These are phyloP conservation scores for Lymantria monacha DNA, from an alignment of 2,888 invertebrate genomes.

Conservation along the genomic window DNA sequence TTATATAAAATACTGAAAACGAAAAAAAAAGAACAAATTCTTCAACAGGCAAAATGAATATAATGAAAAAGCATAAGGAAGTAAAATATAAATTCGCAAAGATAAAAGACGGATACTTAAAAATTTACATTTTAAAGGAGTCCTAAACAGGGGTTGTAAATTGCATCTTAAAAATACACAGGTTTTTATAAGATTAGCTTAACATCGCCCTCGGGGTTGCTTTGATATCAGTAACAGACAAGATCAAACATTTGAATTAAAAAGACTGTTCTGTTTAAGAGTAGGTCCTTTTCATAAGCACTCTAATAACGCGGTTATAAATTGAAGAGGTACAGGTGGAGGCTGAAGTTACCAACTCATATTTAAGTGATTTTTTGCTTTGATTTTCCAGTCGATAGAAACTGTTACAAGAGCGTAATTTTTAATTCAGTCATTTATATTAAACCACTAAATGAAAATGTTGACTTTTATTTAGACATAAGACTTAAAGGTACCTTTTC, in stretches of 20 bases:
- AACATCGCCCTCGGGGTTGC: conserved; percentile 49
- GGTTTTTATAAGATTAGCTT: conserved; percentile 66
- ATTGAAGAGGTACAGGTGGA: conserved; percentile 27
- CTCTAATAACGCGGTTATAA: conserved; percentile 31
- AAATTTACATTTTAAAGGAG: conserved; percentile 62
- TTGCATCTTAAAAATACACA: conserved; percentile 71
- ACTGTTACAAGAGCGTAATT: neutral
- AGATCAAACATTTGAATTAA: conserved; percentile 64
- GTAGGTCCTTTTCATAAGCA: conserved; percentile 27
- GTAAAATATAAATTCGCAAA: conserved; percentile 39
- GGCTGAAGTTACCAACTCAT: conserved; percentile 12
- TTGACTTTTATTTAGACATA: too few relatives aligned
- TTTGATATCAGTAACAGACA: conserved; percentile 65
- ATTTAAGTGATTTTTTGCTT: conserved; percentile 12
- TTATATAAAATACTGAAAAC: neutral
- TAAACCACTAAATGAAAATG: too few relatives aligned
- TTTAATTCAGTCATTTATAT: too few relatives aligned
- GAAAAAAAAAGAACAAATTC: neutral
- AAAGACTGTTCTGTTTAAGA: conserved; percentile 41
- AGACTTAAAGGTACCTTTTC: too few relatives aligned
- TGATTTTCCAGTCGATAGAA: conserved; percentile 2
- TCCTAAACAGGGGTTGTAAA: conserved; percentile 61
- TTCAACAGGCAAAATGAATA: conserved; percentile 30
- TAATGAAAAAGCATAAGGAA: conserved; percentile 35
- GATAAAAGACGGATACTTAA: conserved; percentile 42